Conservation (phyloP, 2,888 invertebrate genomes). For the Epiblema foenella region DNA sequence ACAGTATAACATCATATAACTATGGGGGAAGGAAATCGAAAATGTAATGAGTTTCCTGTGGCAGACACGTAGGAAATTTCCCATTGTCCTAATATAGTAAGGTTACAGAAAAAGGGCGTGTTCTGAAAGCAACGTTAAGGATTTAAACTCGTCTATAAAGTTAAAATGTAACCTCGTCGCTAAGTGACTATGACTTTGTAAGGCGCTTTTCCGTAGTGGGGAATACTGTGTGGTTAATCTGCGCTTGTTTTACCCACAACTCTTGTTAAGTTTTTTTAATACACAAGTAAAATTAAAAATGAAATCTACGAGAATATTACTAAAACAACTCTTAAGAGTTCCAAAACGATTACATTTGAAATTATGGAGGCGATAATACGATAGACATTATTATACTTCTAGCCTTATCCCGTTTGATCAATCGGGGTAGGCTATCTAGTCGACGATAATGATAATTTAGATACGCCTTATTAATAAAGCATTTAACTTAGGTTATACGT, state of each 20-base stretch:
- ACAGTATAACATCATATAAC: background rate
- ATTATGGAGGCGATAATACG: background rate
- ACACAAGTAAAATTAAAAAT: conserved; percentile 5
- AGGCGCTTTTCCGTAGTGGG: conserved; percentile 19
- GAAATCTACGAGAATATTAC: too few relatives aligned
- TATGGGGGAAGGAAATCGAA: background rate
- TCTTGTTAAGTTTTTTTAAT: conserved; percentile 18
- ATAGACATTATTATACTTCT: background rate
- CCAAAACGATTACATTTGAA: background rate
- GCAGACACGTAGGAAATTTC: conserved; percentile 13
- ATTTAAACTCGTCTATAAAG: conserved; percentile 28
- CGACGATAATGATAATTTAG: background rate
- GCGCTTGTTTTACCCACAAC: conserved; percentile 11
- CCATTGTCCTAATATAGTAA: conserved; percentile 22
- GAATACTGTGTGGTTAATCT: conserved; percentile 35
- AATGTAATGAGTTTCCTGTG: conserved; percentile 17
- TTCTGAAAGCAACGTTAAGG: conserved; percentile 4
- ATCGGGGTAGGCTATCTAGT: background rate
- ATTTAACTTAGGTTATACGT: too few relatives aligned
- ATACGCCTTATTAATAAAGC: too few relatives aligned
- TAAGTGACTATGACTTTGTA: conserved; percentile 32
- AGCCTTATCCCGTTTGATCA: background rate
- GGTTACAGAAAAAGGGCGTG: conserved; percentile 32
- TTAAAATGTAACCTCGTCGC: conserved; percentile 30
- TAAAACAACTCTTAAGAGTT: background rate